Conservation (phyloP, 2,888 invertebrate genomes). For the Sminthurinus aureus region DNA sequence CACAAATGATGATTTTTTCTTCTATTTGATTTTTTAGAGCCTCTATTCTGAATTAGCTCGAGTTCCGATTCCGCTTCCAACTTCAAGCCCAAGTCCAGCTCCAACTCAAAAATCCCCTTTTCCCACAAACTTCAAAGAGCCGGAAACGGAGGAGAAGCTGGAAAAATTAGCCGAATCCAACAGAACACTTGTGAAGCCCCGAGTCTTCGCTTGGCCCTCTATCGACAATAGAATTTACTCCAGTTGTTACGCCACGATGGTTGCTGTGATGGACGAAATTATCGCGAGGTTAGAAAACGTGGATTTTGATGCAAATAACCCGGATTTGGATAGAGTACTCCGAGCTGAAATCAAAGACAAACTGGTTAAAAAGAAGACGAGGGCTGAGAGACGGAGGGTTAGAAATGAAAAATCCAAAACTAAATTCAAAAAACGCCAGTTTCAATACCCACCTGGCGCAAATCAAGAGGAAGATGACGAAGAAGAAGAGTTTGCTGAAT, state of each 20-base stretch:
- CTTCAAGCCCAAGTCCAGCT: neutral
- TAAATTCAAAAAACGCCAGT: neutral
- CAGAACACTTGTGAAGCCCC: constrained; percentile 31
- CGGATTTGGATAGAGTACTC: constrained; percentile 15
- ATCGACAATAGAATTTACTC: constrained; percentile 40
- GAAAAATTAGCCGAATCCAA: constrained; percentile 38
- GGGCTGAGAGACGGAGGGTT: neutral
- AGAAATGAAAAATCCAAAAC: neutral
- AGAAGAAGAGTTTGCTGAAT: neutral
- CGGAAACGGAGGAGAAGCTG: constrained; percentile 44
- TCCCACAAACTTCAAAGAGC: constrained; percentile 23
- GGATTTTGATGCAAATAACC: neutral
- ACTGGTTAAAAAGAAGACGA: neutral
- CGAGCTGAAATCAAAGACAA: constrained; percentile 7
- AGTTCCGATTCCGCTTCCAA: too few species aligned
- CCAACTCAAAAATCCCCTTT: too few species aligned
- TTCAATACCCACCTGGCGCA: neutral
- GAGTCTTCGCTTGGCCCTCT: constrained; percentile 43
- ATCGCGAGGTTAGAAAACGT: constrained; percentile 39
- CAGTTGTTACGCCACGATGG: constrained; percentile 43
- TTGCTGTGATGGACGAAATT: constrained; percentile 45
- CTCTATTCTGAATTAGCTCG: constrained; percentile 11
- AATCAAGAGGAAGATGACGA: neutral
- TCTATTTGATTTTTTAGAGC: neutral
- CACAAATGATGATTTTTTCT: neutral